Conservation (phyloP, 2,797 vertebrate species). For the Gephyroberyx darwinii region DNA sequence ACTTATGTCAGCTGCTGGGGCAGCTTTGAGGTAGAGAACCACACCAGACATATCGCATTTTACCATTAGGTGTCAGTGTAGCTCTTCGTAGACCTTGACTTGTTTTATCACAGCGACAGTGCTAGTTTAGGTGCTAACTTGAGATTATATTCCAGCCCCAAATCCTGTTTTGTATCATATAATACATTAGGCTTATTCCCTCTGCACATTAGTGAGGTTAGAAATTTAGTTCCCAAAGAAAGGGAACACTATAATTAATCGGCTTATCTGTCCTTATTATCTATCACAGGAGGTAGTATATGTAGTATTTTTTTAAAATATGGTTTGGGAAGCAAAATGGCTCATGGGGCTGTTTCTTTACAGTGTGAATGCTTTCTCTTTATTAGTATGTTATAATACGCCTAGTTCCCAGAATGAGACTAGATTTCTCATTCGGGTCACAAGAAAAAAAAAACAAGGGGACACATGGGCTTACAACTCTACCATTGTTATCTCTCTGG, state of each 20-base stretch:
- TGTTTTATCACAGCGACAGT: background rate
- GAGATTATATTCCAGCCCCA: background rate
- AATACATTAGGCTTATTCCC: background rate
- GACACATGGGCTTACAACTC: slow-evolving; percentile 4
- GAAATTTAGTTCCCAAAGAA: too few species aligned
- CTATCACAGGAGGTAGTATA: background rate
- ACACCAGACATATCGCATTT: background rate
- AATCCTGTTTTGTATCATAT: background rate
- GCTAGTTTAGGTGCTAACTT: background rate
- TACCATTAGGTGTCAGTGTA: slow-evolving; percentile 80
- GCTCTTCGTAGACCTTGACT: slow-evolving; percentile 12
- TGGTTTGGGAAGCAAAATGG: background rate
- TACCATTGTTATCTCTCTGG: slow-evolving; percentile 8
- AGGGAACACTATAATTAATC: background rate
- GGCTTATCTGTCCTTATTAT: background rate
- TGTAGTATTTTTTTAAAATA: background rate
- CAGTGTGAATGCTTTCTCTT: too few species aligned
- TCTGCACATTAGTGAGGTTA: background rate
- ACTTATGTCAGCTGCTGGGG: too few species aligned
- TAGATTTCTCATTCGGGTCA: background rate
- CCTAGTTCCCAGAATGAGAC: background rate
- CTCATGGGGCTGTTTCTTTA: too few species aligned
- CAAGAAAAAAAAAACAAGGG: background rate
- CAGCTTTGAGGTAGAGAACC: background rate
- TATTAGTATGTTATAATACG: too few species aligned